phyloP scores from a whole-genome alignment of 2,797 vertebrate genomes.

The Xenentodon cancila region DNA sequence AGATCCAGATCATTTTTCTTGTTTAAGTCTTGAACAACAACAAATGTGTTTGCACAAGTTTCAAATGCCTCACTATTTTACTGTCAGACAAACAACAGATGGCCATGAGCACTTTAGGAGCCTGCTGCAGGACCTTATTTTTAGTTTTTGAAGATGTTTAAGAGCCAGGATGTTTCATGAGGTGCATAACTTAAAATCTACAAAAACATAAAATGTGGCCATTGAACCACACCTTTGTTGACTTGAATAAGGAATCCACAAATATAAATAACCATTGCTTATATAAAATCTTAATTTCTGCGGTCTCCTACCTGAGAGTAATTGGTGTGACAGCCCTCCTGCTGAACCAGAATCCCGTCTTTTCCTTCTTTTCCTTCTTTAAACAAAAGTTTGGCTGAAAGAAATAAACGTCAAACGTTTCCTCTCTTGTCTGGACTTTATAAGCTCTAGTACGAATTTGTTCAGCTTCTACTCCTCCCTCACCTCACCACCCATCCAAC shows the following conservation, averaged over 20 bases:
- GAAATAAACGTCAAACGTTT: not conserved
- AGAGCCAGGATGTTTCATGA: not conserved
- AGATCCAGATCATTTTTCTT: too few relatives aligned
- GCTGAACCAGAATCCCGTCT: conserved; percentile 54
- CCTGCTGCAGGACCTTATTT: too few relatives aligned
- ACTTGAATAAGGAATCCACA: too few relatives aligned
- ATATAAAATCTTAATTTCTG: not conserved
- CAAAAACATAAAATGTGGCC: too few relatives aligned
- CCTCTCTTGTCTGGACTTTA: conserved; percentile 9
- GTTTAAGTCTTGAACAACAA: too few relatives aligned
- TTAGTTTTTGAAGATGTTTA: not conserved
- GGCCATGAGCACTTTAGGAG: too few relatives aligned
- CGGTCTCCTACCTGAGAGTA: conserved; percentile 65
- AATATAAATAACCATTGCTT: too few relatives aligned
- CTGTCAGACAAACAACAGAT: too few relatives aligned
- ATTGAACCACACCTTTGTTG: too few relatives aligned
- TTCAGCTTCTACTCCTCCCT: conserved; percentile 22
- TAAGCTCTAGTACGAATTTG: conserved; percentile 28
- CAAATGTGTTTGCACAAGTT: too few relatives aligned
- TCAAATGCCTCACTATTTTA: too few relatives aligned
- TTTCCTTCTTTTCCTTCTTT: conserved; percentile 23
- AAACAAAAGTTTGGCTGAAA: conserved; percentile 5
- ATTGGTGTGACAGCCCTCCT: conserved; percentile 24
- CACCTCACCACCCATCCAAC: conserved; percentile 31
- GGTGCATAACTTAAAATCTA: too few relatives aligned